Percentiles rank a stretch among this genome's conserved stretches.
phyloP scores from a whole-genome alignment of 2,888 invertebrate genomes.

The Helobdella robusta region DNA sequence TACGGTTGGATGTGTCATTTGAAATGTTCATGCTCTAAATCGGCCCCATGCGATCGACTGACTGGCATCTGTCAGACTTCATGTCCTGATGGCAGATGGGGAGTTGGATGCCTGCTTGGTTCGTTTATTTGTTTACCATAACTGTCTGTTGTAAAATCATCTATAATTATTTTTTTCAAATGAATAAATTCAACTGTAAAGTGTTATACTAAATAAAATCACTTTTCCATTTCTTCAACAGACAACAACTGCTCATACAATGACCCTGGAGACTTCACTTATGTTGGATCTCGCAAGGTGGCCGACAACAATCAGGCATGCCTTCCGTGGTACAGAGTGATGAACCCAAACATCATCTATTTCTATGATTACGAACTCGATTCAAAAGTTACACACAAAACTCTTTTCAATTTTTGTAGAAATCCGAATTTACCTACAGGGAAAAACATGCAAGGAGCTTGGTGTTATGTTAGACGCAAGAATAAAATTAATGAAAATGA shows the following conservation, averaged over 20 bases:
- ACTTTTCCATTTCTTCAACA: constrained; percentile 10
- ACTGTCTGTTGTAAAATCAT: not conserved
- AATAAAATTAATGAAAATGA: no score
- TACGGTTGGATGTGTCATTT: constrained; percentile 36
- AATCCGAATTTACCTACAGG: constrained; percentile 31
- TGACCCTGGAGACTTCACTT: constrained; percentile 27
- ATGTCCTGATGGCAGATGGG: constrained; percentile 31
- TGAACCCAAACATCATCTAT: constrained; percentile 12
- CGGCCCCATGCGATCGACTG: constrained; percentile 27
- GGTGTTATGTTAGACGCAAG: constrained; percentile 31
- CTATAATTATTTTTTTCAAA: not conserved
- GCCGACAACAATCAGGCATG: constrained; percentile 29
- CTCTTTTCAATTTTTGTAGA: constrained; percentile 34
- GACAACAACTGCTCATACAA: constrained; percentile 34
- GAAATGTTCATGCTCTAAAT: constrained; percentile 31
- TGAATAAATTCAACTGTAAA: not conserved
- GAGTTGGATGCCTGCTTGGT: constrained; percentile 34
- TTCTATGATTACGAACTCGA: constrained; percentile 22
- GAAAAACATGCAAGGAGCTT: constrained; percentile 23
- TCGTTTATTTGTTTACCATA: constrained; percentile 3
- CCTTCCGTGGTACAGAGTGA: constrained; percentile 29
- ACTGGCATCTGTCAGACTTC: constrained; percentile 31
- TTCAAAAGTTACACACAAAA: no score
- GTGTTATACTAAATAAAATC: not conserved
- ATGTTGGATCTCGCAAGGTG: constrained; percentile 28